Percentiles rank a stretch among this genome's conserved stretches.
Conservation (phyloP, 2,797 vertebrate genomes). For the Delichon dasypus region DNA sequence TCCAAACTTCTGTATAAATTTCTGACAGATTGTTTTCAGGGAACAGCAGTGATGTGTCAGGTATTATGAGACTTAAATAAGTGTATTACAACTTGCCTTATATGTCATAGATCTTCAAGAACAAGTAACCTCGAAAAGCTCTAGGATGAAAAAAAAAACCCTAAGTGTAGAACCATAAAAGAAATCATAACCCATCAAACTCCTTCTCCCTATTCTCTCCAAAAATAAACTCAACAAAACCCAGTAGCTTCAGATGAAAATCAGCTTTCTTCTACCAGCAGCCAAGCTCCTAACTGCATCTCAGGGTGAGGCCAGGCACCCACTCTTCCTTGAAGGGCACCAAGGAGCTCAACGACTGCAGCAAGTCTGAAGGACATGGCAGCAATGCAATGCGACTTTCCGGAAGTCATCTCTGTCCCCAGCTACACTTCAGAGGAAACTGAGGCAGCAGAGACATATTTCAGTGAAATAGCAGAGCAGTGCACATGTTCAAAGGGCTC, state of each 20-base stretch:
- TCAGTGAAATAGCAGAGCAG: background rate
- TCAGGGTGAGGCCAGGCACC: background rate
- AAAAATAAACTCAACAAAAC: background rate
- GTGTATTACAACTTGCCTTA: background rate
- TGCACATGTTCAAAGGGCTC: background rate
- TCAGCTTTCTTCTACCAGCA: background rate
- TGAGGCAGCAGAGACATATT: background rate
- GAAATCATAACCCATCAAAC: background rate
- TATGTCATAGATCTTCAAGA: background rate
- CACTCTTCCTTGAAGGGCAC: background rate
- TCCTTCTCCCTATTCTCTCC: background rate
- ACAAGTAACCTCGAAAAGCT: background rate
- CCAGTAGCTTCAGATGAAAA: background rate
- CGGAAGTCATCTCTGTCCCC: background rate
- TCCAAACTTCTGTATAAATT: background rate
- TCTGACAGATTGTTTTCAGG: background rate
- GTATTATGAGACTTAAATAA: background rate
- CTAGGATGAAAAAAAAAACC: background rate
- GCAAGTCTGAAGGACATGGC: background rate
- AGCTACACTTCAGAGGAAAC: background rate
- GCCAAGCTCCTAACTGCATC: background rate
- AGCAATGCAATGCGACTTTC: background rate
- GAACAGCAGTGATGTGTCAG: background rate
- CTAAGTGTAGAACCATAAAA: background rate
- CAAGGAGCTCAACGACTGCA: background rate